These are phyloP conservation scores for Hiodon tergisus DNA, from an alignment of 2,113 vertebrate genomes.

Conservation along the genomic window DNA sequence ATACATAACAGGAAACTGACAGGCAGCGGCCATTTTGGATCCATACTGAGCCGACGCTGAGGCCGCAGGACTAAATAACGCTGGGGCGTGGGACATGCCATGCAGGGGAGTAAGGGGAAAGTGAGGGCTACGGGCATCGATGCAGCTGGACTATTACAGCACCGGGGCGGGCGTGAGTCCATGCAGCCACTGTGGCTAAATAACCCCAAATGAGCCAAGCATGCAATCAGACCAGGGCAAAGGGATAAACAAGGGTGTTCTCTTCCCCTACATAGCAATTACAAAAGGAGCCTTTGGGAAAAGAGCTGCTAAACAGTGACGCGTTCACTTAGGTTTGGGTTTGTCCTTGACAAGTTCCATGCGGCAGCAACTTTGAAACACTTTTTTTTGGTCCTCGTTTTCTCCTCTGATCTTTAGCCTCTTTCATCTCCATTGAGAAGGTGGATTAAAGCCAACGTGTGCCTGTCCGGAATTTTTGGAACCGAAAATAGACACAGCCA, in stretches of 20 bases:
- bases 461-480: neutral
- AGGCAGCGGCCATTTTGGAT: no score
- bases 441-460: neutral
- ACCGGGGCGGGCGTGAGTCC: constrained; percentile 33
- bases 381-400: neutral
- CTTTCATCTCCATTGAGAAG: neutral
- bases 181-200: constrained; percentile 34
- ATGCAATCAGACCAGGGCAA: constrained; percentile 47
- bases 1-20: no score
- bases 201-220: constrained; percentile 46
- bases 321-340: constrained; percentile 22
- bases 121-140: neutral
- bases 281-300: constrained; percentile 28
- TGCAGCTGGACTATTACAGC: neutral
- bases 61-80: no score
- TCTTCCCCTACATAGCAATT: constrained; percentile 52
- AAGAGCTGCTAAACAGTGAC: constrained; percentile 45
- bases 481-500: neutral
- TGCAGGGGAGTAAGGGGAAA: neutral
- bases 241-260: constrained; percentile 50
- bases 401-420: neutral
- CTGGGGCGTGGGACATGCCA: no score
- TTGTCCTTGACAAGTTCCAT: neutral
- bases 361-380: neutral
- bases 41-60: no score